Conservation (phyloP, 1,140 invertebrate genomes). For the Caenorhabditis briggsae region DNA sequence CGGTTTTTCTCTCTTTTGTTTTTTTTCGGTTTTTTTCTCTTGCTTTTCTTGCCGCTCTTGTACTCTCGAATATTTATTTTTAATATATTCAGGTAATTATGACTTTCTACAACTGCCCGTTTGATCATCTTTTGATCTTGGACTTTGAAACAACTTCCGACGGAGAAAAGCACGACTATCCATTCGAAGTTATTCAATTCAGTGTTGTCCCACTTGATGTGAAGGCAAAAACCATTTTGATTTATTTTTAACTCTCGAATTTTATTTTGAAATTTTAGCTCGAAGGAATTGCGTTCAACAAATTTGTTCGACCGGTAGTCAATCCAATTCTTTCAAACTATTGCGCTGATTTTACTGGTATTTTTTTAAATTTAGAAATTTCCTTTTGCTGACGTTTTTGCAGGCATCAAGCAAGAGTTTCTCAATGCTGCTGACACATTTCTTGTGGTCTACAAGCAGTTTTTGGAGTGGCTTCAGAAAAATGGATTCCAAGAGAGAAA, state of each 20-base stretch:
- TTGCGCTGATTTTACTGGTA: slow-evolving; percentile 22
- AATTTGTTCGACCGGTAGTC: neutral
- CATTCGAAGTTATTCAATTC: slow-evolving; percentile 36
- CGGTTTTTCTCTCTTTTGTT: too few species aligned
- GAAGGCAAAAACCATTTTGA: neutral
- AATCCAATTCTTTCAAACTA: neutral
- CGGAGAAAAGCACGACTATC: neutral
- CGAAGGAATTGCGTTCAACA: neutral
- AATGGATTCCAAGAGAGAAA: neutral
- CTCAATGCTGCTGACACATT: neutral
- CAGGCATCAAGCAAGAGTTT: neutral
- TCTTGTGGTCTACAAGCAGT: neutral
- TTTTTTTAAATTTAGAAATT: neutral
- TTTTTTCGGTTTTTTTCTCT: too few species aligned
- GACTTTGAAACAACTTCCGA: slow-evolving; percentile 27
- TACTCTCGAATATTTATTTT: too few species aligned
- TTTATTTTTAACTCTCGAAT: too few species aligned
- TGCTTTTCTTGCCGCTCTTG: too few species aligned
- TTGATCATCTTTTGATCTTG: neutral
- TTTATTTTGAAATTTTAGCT: neutral
- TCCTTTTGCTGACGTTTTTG: neutral
- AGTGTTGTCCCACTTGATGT: neutral
- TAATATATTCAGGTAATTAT: too few species aligned
- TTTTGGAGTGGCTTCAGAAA: neutral
- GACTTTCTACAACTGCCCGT: too few species aligned